These are phyloP conservation scores for Meriones psammophilus DNA, from an alignment of 2,797 vertebrate species.

Conservation along the genomic window DNA sequence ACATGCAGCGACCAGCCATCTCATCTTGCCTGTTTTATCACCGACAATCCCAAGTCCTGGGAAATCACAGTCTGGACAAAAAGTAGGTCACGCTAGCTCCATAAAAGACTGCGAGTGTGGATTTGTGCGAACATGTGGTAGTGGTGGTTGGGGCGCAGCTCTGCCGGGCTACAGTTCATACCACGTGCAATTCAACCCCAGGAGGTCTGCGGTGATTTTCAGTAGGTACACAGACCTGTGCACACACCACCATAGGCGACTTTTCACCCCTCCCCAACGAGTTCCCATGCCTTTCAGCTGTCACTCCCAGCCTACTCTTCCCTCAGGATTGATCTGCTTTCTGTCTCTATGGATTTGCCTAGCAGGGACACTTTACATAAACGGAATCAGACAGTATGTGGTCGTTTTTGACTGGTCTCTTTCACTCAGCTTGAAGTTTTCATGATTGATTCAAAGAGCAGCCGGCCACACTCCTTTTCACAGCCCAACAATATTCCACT, in stretches of 20 bases:
- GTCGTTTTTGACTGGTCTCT: slow-evolving; percentile 4
- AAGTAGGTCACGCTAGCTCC: not conserved
- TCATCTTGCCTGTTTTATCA: not conserved
- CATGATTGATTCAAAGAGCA: not conserved
- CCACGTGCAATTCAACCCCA: not conserved
- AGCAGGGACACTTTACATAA: slow-evolving; percentile 22
- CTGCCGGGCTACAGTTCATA: not conserved
- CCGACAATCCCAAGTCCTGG: not conserved
- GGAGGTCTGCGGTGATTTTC: not conserved
- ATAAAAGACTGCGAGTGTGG: not conserved
- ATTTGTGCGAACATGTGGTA: not conserved
- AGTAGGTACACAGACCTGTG: not conserved
- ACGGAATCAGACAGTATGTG: not conserved
- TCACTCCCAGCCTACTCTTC: not conserved
- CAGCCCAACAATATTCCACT: not conserved
- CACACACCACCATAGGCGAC: not conserved
- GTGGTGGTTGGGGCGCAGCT: not conserved
- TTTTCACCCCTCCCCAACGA: not conserved
- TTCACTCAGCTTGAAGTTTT: slow-evolving; percentile 7
- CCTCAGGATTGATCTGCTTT: not conserved
- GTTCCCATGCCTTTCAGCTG: not conserved
- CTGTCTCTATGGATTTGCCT: not conserved
- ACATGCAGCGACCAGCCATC: fast-evolving
- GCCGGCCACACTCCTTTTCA: not conserved
- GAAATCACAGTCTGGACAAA: not conserved